Evolutionary conservation across 2,888 invertebrate genomes (phyloP).

Genomic region (Pogonocherus hispidulus): DNA sequence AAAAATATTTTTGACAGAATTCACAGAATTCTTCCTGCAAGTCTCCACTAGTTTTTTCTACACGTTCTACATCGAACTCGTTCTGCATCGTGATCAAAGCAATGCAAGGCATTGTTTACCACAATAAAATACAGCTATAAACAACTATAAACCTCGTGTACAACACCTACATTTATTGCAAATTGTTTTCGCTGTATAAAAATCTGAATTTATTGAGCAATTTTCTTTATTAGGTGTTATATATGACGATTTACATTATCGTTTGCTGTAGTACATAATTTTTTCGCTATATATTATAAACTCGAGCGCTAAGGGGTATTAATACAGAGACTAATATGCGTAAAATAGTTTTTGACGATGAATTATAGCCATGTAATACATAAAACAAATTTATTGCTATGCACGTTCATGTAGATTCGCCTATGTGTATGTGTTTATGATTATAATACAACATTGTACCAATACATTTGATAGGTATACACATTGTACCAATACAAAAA

Average conservation of each 20-base stretch:
- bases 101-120: constrained; percentile 44
- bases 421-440: not conserved
- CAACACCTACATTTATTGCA: constrained; percentile 46
- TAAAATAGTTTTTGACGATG: constrained; percentile 40
- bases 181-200: constrained; percentile 46
- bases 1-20: too few relatives aligned
- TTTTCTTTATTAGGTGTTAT: constrained; percentile 45
- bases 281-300: constrained; percentile 26
- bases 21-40: too few relatives aligned
- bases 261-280: constrained; percentile 37
- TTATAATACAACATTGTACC: not conserved
- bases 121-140: constrained; percentile 44
- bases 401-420: not conserved
- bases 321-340: constrained; percentile 34
- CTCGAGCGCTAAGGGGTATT: constrained; percentile 15
- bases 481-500: too few relatives aligned
- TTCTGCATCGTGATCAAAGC: constrained; percentile 5
- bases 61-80: not conserved
- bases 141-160: constrained; percentile 48
- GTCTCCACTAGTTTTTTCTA: too few relatives aligned
- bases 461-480: not conserved
- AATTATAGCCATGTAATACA: constrained; percentile 29
- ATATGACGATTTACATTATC: constrained; percentile 40
- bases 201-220: constrained; percentile 42
- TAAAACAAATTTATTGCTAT: constrained; percentile 34